phyloP scores from a whole-genome alignment of 2,888 invertebrate species.

The Noctua comes region DNA sequence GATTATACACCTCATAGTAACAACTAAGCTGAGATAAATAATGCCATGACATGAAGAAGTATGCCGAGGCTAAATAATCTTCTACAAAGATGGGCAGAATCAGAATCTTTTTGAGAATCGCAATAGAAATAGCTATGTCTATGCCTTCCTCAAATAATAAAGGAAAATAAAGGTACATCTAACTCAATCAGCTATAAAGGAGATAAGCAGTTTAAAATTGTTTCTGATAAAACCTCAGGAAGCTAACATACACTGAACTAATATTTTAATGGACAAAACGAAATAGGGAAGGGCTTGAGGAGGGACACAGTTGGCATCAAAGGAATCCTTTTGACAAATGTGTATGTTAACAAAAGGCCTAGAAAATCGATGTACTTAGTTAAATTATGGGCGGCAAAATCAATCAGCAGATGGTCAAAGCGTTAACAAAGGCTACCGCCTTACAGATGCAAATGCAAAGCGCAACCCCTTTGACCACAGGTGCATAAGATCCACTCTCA shows the following conservation, averaged over 20 bases:
- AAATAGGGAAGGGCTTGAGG: background rate
- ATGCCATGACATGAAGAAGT: background rate
- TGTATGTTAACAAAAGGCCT: background rate
- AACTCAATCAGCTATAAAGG: background rate
- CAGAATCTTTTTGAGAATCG: background rate
- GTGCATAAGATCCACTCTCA: slow-evolving; percentile 36
- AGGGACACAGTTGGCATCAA: background rate
- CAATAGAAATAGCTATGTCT: background rate
- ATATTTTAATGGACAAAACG: background rate
- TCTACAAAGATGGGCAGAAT: background rate
- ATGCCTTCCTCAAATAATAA: background rate
- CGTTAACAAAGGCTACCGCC: slow-evolving; percentile 23
- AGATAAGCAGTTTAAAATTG: background rate
- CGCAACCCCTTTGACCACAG: slow-evolving; percentile 42
- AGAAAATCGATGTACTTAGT: too few species aligned
- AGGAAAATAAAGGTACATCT: background rate
- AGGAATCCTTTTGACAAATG: background rate
- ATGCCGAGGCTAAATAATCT: background rate
- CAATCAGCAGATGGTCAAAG: background rate
- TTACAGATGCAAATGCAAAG: slow-evolving; percentile 32
- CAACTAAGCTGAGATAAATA: background rate
- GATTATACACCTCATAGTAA: background rate
- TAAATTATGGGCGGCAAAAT: background rate
- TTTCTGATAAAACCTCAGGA: background rate
- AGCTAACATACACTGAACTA: background rate